A percentile compares a stretch with the other conserved stretches of the same genome.
phyloP scores from a whole-genome alignment of 2,797 vertebrate genomes.

The Psittacula echo region DNA sequence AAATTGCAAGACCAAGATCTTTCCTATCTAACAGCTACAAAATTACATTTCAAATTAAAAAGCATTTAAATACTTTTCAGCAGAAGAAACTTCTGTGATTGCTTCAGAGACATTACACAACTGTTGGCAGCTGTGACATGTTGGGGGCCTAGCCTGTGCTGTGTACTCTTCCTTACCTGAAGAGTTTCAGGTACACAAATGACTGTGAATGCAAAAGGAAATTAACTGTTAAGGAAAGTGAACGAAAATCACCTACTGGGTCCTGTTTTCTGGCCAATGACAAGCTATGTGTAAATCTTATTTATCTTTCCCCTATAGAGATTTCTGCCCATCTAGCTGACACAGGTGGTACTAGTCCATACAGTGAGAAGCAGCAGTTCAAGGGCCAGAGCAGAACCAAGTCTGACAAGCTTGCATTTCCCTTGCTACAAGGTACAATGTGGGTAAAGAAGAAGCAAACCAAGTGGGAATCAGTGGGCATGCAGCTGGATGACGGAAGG shows the following conservation, averaged over 20 bases:
- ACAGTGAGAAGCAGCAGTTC: not conserved
- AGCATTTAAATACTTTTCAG: not conserved
- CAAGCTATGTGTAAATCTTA: not conserved
- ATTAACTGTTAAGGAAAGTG: not conserved
- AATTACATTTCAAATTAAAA: conserved; percentile 24
- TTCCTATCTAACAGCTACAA: not conserved
- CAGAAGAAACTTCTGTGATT: not conserved
- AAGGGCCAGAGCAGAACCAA: not conserved
- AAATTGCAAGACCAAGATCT: not conserved
- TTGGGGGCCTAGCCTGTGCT: not conserved
- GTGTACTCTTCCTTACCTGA: not conserved
- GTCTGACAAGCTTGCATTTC: not conserved
- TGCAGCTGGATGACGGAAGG: not conserved
- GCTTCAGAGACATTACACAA: not conserved
- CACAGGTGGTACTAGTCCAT: not conserved
- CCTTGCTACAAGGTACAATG: not conserved
- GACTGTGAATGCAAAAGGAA: not conserved
- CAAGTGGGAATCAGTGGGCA: not conserved
- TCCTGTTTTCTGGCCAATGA: not conserved
- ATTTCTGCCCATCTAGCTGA: not conserved
- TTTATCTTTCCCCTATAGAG: not conserved
- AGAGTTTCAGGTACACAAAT: not conserved
- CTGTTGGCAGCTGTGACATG: not conserved
- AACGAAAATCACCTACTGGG: not conserved
- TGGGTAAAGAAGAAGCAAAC: not conserved